Evolutionary conservation across 2,797 vertebrate genomes (phyloP).

Genomic region (Danio tinwini): DNA sequence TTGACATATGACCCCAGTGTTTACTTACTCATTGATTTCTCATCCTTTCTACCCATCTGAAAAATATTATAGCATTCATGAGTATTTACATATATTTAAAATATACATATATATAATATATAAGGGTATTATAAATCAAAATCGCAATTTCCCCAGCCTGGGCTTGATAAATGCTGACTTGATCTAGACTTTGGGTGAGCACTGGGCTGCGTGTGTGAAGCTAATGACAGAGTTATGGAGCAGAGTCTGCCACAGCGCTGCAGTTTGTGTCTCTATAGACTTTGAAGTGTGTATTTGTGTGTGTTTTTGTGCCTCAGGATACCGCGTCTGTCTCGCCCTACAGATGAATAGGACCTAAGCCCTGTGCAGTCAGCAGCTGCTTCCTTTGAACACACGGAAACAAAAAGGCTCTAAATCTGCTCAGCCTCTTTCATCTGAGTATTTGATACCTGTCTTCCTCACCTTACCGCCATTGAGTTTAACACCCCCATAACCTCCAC

Average conservation of each 20-base stretch:
- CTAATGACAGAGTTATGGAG: slow-evolving; percentile 61
- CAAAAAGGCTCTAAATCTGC: slow-evolving; percentile 80
- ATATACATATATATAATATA: not conserved
- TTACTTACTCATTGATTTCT: slow-evolving; percentile 39
- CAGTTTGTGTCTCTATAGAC: slow-evolving; percentile 49
- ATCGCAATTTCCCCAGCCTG: not conserved
- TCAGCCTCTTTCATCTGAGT: slow-evolving; percentile 79
- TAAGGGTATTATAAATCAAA: slow-evolving; percentile 1
- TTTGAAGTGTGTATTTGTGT: slow-evolving; percentile 64
- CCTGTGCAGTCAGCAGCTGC: slow-evolving; percentile 80
- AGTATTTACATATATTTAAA: not conserved
- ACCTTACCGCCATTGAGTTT: slow-evolving; percentile 66
- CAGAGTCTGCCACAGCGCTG: slow-evolving; percentile 45
- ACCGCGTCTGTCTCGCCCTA: slow-evolving; percentile 63
- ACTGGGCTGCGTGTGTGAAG: slow-evolving; percentile 55
- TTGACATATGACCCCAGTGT: slow-evolving; percentile 47
- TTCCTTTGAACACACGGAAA: slow-evolving; percentile 81
- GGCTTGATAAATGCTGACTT: slow-evolving; percentile 46
- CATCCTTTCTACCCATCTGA: slow-evolving; percentile 32
- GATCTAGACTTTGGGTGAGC: slow-evolving; percentile 34
- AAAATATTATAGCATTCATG: not conserved
- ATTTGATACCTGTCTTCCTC: slow-evolving; percentile 77
- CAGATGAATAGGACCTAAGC: slow-evolving; percentile 76
- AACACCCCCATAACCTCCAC: slow-evolving; percentile 51
- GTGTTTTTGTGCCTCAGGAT: slow-evolving; percentile 60